Evolutionary conservation across 1,140 invertebrate genomes (phyloP).

Genomic region (Halesus radiatus): DNA sequence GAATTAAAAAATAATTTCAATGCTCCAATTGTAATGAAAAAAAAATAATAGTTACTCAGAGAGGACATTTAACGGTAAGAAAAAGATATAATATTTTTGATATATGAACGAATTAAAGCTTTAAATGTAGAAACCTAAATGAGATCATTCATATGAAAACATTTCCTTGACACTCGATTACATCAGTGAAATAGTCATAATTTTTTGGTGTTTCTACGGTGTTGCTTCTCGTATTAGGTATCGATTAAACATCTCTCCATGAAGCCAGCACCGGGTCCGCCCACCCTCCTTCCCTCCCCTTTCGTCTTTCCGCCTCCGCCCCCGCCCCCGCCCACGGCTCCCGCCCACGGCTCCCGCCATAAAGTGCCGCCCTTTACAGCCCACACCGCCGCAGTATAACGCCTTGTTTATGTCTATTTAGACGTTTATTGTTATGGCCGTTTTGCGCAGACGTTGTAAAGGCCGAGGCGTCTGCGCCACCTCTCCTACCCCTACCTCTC

Average conservation of each 20-base stretch:
- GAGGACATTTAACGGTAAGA: too few species aligned
- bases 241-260: conserved; percentile 19
- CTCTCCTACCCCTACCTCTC: not conserved
- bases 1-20: too few species aligned
- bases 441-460: conserved; percentile 48
- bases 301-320: not conserved
- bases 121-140: too few species aligned
- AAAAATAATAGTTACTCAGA: too few species aligned
- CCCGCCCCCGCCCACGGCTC: not conserved
- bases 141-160: too few species aligned
- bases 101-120: too few species aligned
- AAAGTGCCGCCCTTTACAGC: conserved; percentile 61
- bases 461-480: conserved; percentile 20
- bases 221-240: not conserved
- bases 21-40: too few species aligned
- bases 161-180: too few species aligned
- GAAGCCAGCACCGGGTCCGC: not conserved
- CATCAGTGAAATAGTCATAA: too few species aligned
- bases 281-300: not conserved
- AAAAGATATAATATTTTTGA: too few species aligned
- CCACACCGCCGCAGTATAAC: conserved; percentile 59
- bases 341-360: conserved; percentile 39
- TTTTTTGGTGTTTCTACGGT: too few species aligned
- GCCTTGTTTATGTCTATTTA: conserved; percentile 65
- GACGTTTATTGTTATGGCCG: conserved; percentile 61